Percentiles rank a stretch among this genome's conserved stretches.
Conservation (phyloP, 2,113 vertebrate genomes). For the Hippolais icterina region DNA sequence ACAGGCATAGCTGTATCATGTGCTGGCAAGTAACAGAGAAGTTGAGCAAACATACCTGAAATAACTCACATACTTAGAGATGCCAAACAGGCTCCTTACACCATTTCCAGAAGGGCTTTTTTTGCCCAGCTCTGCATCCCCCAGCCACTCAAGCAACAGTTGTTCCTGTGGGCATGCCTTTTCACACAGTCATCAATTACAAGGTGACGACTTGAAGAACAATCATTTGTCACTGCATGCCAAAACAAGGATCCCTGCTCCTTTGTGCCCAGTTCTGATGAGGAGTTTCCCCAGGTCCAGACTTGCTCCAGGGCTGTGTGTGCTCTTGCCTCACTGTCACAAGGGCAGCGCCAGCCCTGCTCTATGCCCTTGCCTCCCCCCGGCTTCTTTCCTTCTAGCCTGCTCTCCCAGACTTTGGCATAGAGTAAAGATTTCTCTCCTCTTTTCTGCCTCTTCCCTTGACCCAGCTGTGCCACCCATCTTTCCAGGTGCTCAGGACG, state of each 20-base stretch:
- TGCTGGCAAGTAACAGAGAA: constrained; percentile 24
- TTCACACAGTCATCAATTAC: background rate
- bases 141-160: background rate
- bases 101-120: background rate
- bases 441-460: background rate
- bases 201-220: background rate
- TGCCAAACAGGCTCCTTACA: background rate
- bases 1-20: background rate
- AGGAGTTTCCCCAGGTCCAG: background rate
- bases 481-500: accelerated
- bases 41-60: constrained; percentile 43
- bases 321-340: background rate
- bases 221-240: background rate
- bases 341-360: too few species aligned
- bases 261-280: background rate
- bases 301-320: background rate
- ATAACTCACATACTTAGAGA: constrained; percentile 4
- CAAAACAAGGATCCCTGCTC: background rate
- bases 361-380: accelerated
- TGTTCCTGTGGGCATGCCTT: background rate
- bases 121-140: background rate
- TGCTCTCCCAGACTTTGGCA: background rate
- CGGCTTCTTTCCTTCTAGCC: background rate
- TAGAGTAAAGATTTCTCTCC: background rate
- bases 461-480: background rate